Percentiles rank a stretch among this genome's conserved stretches.
Conservation (phyloP, 2,797 vertebrate genomes). For the Malurus leucopterus region DNA sequence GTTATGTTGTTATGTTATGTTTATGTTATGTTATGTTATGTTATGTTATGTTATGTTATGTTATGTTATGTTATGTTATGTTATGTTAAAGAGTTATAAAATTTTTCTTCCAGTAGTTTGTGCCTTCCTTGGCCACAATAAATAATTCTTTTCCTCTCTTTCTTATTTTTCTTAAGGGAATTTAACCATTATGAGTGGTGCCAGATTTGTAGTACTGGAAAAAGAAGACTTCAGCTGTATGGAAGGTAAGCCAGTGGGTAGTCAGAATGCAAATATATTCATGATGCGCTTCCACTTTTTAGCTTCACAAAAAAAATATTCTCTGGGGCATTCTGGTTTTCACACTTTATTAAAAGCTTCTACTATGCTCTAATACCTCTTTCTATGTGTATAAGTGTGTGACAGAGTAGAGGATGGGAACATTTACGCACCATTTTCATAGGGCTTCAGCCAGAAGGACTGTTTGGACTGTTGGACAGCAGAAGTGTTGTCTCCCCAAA, state of each 20-base stretch:
- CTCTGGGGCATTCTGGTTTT: neutral
- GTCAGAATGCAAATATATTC: neutral
- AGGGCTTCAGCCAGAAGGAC: neutral
- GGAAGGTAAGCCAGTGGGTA: neutral
- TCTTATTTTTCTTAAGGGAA: neutral
- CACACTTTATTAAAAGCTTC: neutral
- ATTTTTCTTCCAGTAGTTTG: neutral
- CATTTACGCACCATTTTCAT: neutral
- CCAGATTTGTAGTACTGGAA: neutral
- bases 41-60: too few species aligned
- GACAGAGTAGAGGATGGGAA: neutral
- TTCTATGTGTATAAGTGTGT: neutral
- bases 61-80: too few species aligned
- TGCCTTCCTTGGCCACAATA: neutral
- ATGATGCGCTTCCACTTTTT: neutral
- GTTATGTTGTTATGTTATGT: too few species aligned
- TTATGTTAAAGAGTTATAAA: neutral
- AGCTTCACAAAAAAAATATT: neutral
- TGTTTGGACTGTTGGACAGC: neutral
- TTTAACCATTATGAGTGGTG: neutral
- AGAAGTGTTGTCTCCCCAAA: neutral
- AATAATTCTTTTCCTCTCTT: neutral
- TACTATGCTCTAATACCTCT: neutral
- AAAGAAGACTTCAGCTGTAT: neutral
- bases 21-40: too few species aligned